Conservation (phyloP, 2,797 vertebrate genomes). For the Hephaestus fuliginosus region DNA sequence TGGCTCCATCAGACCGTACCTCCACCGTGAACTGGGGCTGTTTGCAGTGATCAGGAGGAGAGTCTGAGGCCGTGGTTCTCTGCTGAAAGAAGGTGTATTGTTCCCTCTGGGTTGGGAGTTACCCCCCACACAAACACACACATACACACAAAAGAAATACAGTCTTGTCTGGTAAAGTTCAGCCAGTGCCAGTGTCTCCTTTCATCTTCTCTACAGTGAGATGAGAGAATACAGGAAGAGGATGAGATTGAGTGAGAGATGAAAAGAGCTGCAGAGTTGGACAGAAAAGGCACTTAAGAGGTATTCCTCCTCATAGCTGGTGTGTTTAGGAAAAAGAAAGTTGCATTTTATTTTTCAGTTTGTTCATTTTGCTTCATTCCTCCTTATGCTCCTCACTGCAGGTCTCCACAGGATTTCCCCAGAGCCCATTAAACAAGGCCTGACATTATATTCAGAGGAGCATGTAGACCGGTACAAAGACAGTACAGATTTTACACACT, state of each 20-base stretch:
- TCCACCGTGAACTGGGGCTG: too few relatives aligned
- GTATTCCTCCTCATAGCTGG: slow-evolving; percentile 37
- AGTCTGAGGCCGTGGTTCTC: too few relatives aligned
- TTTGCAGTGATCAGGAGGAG: too few relatives aligned
- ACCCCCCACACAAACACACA: neutral
- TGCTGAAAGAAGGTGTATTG: too few relatives aligned
- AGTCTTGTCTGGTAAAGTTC: slow-evolving; percentile 47
- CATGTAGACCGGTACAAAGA: neutral
- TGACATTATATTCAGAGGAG: neutral
- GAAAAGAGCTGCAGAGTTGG: slow-evolving; percentile 53
- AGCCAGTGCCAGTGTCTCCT: slow-evolving; percentile 48
- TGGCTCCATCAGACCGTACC: too few relatives aligned
- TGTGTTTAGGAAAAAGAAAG: slow-evolving; percentile 28
- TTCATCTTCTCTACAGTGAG: slow-evolving; percentile 68
- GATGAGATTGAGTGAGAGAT: slow-evolving; percentile 56
- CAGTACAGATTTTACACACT: neutral
- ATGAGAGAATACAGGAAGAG: slow-evolving; percentile 44
- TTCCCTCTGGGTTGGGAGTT: too few relatives aligned
- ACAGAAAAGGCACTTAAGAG: slow-evolving; percentile 51
- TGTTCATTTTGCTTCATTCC: slow-evolving; percentile 3
- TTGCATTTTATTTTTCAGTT: slow-evolving; percentile 15
- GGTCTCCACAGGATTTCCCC: neutral
- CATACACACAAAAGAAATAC: slow-evolving; percentile 28
- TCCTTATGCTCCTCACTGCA: neutral
- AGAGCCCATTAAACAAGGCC: neutral